Percentiles rank a stretch among this genome's conserved stretches.
phyloP scores from a whole-genome alignment of 1,140 invertebrate genomes.

The Lethocerus indicus region DNA sequence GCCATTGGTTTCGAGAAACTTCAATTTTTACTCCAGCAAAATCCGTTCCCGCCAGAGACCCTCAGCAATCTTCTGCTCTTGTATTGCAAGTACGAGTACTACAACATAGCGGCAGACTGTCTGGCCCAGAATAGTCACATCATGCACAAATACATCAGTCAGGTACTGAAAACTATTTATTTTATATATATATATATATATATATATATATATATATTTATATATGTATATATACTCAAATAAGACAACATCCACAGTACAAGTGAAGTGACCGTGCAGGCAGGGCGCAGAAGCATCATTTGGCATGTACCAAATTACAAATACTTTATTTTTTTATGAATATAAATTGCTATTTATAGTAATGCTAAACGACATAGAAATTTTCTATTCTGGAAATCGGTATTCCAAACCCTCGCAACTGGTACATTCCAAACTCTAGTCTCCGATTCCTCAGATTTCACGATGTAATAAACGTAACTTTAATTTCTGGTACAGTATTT shows the following conservation, averaged over 20 bases:
- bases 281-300: no score
- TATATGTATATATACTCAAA: background rate
- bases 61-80: slow-evolving; percentile 90
- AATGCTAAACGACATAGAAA: no score
- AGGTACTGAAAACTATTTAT: slow-evolving; percentile 43
- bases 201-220: slow-evolving; percentile 1
- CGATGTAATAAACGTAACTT: background rate
- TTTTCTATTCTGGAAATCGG: no score
- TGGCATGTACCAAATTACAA: no score
- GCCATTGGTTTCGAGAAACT: slow-evolving; percentile 92
- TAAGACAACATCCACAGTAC: background rate
- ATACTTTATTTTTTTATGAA: no score
- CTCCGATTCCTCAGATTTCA: no score
- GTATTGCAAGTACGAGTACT: slow-evolving; percentile 96
- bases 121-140: slow-evolving; percentile 94
- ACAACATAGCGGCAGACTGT: slow-evolving; percentile 93
- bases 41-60: slow-evolving; percentile 93
- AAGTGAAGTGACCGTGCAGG: no score
- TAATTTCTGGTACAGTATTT: slow-evolving; percentile 43
- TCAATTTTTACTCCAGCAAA: slow-evolving; percentile 91
- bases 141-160: slow-evolving; percentile 89
- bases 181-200: slow-evolving; percentile 15
- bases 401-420: no score
- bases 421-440: no score
- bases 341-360: no score